These are phyloP conservation scores for Agapetus fuscipes DNA, from an alignment of 2,888 invertebrate genomes.

Conservation along the genomic window DNA sequence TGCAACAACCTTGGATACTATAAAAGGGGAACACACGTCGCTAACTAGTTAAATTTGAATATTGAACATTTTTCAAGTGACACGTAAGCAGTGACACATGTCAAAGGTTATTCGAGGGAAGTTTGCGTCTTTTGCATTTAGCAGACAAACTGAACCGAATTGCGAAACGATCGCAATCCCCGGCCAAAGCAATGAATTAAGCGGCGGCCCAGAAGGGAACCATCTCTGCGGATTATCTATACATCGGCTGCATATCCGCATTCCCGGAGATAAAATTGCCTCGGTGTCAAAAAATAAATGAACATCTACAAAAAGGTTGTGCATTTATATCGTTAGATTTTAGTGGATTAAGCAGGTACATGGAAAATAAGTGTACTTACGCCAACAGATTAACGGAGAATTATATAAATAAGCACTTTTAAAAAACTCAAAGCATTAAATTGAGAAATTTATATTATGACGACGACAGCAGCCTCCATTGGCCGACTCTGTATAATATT, in stretches of 20 bases:
- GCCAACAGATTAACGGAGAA: background rate
- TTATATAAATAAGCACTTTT: background rate
- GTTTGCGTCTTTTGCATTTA: no score
- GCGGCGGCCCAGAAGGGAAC: no score
- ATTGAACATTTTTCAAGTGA: conserved; percentile 28
- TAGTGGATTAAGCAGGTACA: background rate
- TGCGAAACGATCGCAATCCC: no score
- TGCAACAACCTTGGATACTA: no score
- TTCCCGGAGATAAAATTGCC: conserved; percentile 4
- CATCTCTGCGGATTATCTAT: no score
- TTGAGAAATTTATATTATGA: conserved; percentile 11
- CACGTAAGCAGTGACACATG: conserved; percentile 50
- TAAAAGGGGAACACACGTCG: no score
- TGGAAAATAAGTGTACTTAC: background rate
- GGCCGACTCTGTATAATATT: no score
- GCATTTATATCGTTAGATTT: no score
- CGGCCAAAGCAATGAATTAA: no score
- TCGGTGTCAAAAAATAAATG: conserved; percentile 7
- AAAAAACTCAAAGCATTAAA: conserved; percentile 13
- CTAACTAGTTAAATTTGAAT: no score
- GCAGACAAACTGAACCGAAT: no score
- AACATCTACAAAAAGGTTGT: conserved; percentile 1
- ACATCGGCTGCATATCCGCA: conserved; percentile 16
- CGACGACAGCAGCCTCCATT: conserved; percentile 14
- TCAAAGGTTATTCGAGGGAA: conserved; percentile 44